Percentiles rank a stretch among this genome's conserved stretches.
Evolutionary conservation across 2,797 vertebrate species (phyloP).

Genomic region (Rhinatrema bivittatum): DNA sequence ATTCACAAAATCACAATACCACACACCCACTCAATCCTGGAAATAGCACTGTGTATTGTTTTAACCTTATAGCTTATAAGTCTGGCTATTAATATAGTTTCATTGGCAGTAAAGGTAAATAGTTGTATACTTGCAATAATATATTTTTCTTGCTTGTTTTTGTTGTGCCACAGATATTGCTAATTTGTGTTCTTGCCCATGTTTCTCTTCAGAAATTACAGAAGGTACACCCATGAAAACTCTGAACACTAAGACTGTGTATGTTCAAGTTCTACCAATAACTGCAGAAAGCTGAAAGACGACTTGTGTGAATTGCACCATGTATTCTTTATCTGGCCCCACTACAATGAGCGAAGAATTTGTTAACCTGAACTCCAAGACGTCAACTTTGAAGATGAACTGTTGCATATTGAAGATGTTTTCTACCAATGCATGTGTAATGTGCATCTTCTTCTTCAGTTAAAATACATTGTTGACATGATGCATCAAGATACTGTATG

Average conservation of each 20-base stretch:
- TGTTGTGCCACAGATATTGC: no score
- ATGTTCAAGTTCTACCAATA: slow-evolving; percentile 74
- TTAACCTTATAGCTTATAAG: no score
- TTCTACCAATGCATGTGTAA: slow-evolving; percentile 37
- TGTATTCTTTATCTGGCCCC: slow-evolving; percentile 6
- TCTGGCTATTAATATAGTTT: no score
- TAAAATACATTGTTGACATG: slow-evolving; percentile 34
- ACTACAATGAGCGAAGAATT: slow-evolving; percentile 4
- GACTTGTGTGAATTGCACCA: not conserved
- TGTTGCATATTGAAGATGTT: slow-evolving; percentile 22
- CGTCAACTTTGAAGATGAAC: slow-evolving; percentile 17
- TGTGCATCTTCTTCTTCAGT: slow-evolving; percentile 37
- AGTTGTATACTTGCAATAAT: no score
- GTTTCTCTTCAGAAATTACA: slow-evolving; percentile 73
- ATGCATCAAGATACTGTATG: slow-evolving; percentile 17
- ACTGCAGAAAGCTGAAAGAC: slow-evolving; percentile 65
- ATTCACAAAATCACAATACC: no score
- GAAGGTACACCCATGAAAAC: slow-evolving; percentile 69
- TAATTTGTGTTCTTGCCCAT: slow-evolving; percentile 14
- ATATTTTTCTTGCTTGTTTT: no score
- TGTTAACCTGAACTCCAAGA: slow-evolving; percentile 24
- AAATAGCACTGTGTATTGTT: no score
- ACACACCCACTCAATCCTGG: no score
- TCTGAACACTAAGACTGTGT: slow-evolving; percentile 79
- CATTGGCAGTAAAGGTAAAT: no score